Evolutionary conservation across 2,113 vertebrate genomes (phyloP), one percentile per base, ranked within the genome.

Genomic region (Myxocyprinus asiaticus): DNA sequence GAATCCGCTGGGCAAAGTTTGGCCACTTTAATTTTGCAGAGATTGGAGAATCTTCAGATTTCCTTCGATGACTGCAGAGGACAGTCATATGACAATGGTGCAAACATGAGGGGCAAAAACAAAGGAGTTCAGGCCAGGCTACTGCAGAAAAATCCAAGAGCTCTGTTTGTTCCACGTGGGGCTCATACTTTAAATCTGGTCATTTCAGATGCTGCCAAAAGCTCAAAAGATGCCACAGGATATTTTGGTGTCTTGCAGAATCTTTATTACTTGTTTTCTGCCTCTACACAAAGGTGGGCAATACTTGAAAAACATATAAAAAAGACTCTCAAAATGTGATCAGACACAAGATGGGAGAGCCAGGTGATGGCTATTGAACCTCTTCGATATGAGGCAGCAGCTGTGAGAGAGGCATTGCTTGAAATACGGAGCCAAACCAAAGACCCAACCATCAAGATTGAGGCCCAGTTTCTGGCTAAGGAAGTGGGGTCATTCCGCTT

Each of bases 321-420:
- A 53, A 62, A 78, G 48, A 71, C 77, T 44, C 51, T 84, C 12
- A 87, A 82, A 55, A 47, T 73, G 45, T 80, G 76, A 76, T 22
- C 77, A 44, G 83, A 81, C 48, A 85, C 83, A 69, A 78, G 77
- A 51, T 83, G 83, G 81, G 81, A 83, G 14, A 84, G 86, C 22
- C 69, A 68, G 59, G 55, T 87, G 4, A 78, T 86, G 33, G 58
- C 51, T 64, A 59, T 83, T 5, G 77, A 87, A 75, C 78, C 85
- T 50, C 42, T 85, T 75, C 53, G 77, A 64, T 86, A 81, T 53
- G 82, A 82, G 8, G 69, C 22, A 65, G 72, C 67, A 22, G 70
- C 43, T 10, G 45, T 80, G 59, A 80, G 82, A 80, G 80, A 85
- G 63, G 77, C 81, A 45, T 47, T 83, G 33, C 17, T 69, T 66